Evolutionary conservation across 2,797 vertebrate genomes (phyloP).

Genomic region (Zalophus californianus): DNA sequence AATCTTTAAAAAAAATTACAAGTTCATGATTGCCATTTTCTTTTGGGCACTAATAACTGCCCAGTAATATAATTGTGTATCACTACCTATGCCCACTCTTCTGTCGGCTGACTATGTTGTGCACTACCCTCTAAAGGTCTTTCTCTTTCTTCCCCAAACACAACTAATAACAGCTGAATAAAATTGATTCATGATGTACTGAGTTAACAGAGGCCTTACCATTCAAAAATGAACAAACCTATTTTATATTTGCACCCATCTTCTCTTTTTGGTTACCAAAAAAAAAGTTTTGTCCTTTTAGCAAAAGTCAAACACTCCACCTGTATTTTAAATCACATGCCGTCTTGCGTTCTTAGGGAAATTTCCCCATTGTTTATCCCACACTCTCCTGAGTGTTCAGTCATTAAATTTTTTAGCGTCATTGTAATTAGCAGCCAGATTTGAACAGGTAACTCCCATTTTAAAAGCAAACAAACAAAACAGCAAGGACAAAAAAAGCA

Average conservation of each 20-base stretch:
- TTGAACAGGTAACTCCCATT: neutral
- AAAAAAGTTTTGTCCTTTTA: neutral
- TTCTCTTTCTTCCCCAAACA: neutral
- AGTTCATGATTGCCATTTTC: neutral
- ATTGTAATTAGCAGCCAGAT: neutral
- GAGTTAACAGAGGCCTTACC: neutral
- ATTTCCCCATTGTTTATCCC: neutral
- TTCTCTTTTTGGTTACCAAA: neutral
- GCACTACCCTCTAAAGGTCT: neutral
- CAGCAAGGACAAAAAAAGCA: neutral
- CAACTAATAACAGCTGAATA: neutral
- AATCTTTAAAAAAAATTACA: neutral
- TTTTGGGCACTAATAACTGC: neutral
- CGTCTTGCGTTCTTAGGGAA: neutral
- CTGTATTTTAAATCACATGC: neutral
- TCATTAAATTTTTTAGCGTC: neutral
- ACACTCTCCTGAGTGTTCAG: neutral
- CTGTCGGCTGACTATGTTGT: neutral
- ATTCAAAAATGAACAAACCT: neutral
- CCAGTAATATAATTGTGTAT: neutral
- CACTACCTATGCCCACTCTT: neutral
- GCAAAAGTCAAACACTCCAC: neutral
- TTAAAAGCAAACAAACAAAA: neutral
- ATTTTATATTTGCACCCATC: neutral
- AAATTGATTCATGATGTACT: neutral